Evolutionary conservation across 2,888 invertebrate genomes (phyloP).

Genomic region (Callosobruchus maculatus): DNA sequence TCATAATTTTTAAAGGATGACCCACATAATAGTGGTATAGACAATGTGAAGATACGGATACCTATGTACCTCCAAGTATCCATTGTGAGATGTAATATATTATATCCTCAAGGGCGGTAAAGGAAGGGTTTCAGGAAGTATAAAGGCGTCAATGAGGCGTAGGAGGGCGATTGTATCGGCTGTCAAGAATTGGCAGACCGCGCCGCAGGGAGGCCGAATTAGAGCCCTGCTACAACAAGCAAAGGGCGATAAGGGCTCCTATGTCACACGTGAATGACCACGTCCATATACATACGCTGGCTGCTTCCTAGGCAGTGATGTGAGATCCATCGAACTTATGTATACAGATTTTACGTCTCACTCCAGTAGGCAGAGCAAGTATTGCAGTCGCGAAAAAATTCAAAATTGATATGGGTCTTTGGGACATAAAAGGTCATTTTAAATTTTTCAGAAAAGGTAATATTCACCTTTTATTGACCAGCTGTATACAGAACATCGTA

Average conservation of each 20-base stretch:
- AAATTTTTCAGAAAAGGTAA: too few species aligned
- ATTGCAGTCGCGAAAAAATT: too few species aligned
- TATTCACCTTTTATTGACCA: too few species aligned
- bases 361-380: too few species aligned
- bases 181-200: constrained; percentile 40
- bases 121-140: constrained; percentile 6
- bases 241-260: constrained; percentile 23
- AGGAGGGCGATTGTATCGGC: constrained; percentile 39
- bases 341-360: too few species aligned
- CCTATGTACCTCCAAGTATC: background rate
- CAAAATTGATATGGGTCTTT: too few species aligned
- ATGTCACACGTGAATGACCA: constrained; percentile 23
- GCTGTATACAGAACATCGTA: too few species aligned
- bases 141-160: constrained; percentile 35
- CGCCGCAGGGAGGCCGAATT: constrained; percentile 34
- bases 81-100: background rate
- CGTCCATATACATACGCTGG: background rate
- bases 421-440: too few species aligned
- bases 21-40: too few species aligned
- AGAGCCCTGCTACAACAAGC: constrained; percentile 15
- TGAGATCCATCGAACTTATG: background rate
- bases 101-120: too few species aligned
- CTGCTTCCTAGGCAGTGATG: background rate
- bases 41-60: background rate
- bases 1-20: too few species aligned